phyloP scores from a whole-genome alignment of 2,888 invertebrate species.

The Agonopterix alstromeriana region DNA sequence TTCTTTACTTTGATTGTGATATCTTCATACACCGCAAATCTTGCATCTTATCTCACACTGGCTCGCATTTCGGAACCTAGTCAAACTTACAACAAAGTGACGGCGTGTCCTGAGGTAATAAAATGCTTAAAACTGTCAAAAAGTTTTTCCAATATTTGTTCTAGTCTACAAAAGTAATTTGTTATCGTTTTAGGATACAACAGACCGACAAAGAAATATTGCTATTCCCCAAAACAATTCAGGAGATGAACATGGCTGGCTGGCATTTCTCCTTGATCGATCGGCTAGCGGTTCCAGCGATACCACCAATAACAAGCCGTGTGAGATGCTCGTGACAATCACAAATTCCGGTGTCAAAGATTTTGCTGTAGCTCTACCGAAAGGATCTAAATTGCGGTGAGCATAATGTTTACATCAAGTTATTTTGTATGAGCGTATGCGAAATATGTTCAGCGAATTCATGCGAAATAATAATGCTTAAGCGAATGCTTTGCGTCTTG shows the following conservation, averaged over 20 bases:
- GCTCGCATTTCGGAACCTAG: constrained; percentile 95
- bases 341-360: constrained; percentile 80
- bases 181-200: constrained; percentile 25
- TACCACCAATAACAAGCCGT: constrained; percentile 80
- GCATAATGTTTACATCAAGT: constrained; percentile 73
- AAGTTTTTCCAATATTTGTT: not conserved
- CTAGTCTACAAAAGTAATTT: not conserved
- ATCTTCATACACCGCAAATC: constrained; percentile 97
- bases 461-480: constrained; percentile 90
- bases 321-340: constrained; percentile 97
- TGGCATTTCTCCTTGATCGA: constrained; percentile 29
- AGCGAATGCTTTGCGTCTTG: constrained; percentile 41
- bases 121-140: not conserved
- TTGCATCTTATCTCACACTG: constrained; percentile 96
- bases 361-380: constrained; percentile 94
- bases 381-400: constrained; percentile 92
- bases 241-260: constrained; percentile 40
- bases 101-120: constrained; percentile 52
- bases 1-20: constrained; percentile 97
- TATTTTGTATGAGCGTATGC: constrained; percentile 4
- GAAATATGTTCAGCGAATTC: constrained; percentile 43
- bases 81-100: constrained; percentile 58
- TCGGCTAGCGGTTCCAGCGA: constrained; percentile 8
- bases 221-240: constrained; percentile 16
- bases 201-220: constrained; percentile 15